Evolutionary conservation across 2,888 invertebrate species (phyloP).

Genomic region (Cephonodes hylas): DNA sequence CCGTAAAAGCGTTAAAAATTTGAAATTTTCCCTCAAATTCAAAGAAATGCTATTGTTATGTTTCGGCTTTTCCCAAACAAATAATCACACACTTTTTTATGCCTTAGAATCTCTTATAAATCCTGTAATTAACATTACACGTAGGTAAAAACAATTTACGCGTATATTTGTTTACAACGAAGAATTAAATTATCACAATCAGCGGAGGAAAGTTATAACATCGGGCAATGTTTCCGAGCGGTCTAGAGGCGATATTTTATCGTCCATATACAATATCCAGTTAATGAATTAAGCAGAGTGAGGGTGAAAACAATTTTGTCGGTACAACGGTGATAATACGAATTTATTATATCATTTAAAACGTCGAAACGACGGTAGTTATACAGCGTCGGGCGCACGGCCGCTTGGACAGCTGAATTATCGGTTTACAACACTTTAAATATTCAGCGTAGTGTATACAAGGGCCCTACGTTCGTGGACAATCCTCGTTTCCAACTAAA

Average conservation of each 20-base stretch:
- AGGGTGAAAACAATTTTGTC: conserved; percentile 69
- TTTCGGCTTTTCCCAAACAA: too few relatives aligned
- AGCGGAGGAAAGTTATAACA: conserved; percentile 9
- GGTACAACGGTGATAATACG: conserved; percentile 63
- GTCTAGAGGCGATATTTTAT: conserved; percentile 36
- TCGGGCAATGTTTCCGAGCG: neutral
- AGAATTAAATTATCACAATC: neutral
- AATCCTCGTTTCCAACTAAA: neutral
- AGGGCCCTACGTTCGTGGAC: neutral
- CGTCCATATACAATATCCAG: conserved; percentile 52
- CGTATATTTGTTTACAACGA: neutral
- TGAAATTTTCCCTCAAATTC: too few relatives aligned
- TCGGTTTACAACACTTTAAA: conserved; percentile 13
- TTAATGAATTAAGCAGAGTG: conserved; percentile 68
- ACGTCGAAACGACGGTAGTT: conserved; percentile 59
- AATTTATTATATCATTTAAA: conserved; percentile 77
- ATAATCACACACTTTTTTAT: too few relatives aligned
- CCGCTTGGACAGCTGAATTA: conserved; percentile 21
- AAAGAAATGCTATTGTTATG: too few relatives aligned
- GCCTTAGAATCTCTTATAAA: too few relatives aligned
- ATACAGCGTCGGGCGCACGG: conserved; percentile 37
- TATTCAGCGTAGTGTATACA: neutral
- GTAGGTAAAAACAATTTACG: neutral
- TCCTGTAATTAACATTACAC: neutral
- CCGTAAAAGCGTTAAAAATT: too few relatives aligned